phyloP scores from a whole-genome alignment of 1,140 invertebrate genomes.

The Berghia stephanieae region DNA sequence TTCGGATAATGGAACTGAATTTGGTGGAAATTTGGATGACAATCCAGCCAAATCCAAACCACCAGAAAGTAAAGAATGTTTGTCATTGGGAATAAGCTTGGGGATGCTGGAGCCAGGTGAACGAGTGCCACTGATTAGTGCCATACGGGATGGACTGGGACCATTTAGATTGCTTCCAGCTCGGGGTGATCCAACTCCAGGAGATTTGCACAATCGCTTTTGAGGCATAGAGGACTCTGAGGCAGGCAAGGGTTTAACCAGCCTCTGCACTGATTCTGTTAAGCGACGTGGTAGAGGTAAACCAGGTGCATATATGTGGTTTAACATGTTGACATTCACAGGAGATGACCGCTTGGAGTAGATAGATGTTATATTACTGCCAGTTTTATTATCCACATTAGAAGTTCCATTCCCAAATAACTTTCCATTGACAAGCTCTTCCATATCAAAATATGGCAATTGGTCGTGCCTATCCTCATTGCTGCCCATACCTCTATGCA shows the following conservation, averaged over 20 bases:
- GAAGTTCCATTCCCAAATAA: slow-evolving; percentile 5
- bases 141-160: slow-evolving; percentile 31
- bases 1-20: too few species aligned
- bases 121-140: slow-evolving; percentile 35
- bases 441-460: slow-evolving; percentile 23
- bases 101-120: slow-evolving; percentile 36
- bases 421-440: slow-evolving; percentile 29
- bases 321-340: slow-evolving; percentile 47
- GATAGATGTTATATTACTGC: slow-evolving; percentile 47
- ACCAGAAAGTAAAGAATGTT: slow-evolving; percentile 28
- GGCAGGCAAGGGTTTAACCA: slow-evolving; percentile 45
- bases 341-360: slow-evolving; percentile 46
- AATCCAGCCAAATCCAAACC: slow-evolving; percentile 32
- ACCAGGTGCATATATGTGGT: slow-evolving; percentile 47
- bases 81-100: slow-evolving; percentile 21
- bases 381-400: slow-evolving; percentile 36
- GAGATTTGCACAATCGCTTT: slow-evolving; percentile 41
- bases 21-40: background rate
- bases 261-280: slow-evolving; percentile 46
- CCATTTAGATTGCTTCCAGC: slow-evolving; percentile 34
- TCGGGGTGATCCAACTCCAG: slow-evolving; percentile 35
- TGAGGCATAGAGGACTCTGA: slow-evolving; percentile 39
- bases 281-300: slow-evolving; percentile 43
- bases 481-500: background rate
- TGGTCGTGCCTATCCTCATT: slow-evolving; percentile 20